These are phyloP conservation scores for Geothlypis trichas DNA, from an alignment of 2,113 vertebrate genomes.

Conservation along the genomic window DNA sequence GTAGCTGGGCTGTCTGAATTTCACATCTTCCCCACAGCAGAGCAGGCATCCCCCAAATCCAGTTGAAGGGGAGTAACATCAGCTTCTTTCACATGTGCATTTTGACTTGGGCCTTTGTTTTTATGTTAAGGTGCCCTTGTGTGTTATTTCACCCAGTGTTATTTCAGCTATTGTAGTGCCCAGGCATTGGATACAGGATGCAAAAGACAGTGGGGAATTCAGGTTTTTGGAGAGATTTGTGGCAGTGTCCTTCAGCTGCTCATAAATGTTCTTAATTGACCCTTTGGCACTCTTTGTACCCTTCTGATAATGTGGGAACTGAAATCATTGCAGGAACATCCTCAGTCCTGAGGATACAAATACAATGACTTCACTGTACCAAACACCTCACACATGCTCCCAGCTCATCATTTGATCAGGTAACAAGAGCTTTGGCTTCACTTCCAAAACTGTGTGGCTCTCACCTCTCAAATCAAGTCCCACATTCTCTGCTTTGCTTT, in stretches of 20 bases:
- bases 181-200: not conserved
- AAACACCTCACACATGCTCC: not conserved
- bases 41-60: not conserved
- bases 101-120: not conserved
- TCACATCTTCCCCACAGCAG: not conserved
- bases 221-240: not conserved
- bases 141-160: not conserved
- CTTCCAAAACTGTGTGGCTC: not conserved
- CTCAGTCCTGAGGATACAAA: not conserved
- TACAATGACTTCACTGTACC: not conserved
- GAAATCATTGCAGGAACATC: not conserved
- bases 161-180: not conserved
- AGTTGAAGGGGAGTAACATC: not conserved
- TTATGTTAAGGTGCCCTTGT: not conserved
- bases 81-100: fast-evolving
- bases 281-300: not conserved
- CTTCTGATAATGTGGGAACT: not conserved
- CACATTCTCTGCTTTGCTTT: not conserved
- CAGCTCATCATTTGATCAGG: not conserved
- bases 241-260: not conserved
- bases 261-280: not conserved
- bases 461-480: not conserved
- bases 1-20: not conserved
- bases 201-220: not conserved
- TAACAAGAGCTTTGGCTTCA: not conserved